Evolutionary conservation across 2,888 invertebrate genomes (phyloP).

Genomic region (Neelides folsomi): DNA sequence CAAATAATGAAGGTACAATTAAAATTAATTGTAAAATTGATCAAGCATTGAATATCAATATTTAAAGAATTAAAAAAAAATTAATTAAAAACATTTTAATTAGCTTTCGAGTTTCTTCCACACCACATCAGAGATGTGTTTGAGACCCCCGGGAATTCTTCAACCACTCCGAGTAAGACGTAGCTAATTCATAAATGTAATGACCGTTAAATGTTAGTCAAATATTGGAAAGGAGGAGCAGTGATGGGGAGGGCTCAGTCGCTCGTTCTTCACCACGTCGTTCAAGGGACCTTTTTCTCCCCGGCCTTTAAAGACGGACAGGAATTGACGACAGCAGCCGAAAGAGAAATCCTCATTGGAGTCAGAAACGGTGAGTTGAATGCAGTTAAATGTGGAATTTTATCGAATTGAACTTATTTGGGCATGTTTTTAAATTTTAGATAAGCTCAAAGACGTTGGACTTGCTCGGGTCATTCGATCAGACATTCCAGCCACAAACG

Average conservation of each 20-base stretch:
- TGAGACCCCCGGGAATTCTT: conserved; percentile 14
- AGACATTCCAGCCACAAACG: conserved; percentile 32
- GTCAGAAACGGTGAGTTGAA: conserved; percentile 28
- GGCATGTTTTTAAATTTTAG: conserved; percentile 8
- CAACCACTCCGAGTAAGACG: neutral
- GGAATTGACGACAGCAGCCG: conserved; percentile 31
- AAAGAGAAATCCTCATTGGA: conserved; percentile 29
- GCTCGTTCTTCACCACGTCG: conserved; percentile 31
- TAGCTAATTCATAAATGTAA: neutral
- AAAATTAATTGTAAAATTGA: neutral
- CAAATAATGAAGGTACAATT: conserved; percentile 25
- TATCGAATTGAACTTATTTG: neutral
- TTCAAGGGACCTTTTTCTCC: conserved; percentile 32
- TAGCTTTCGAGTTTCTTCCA: conserved; percentile 30
- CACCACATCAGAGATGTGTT: conserved; percentile 22
- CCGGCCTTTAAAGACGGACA: conserved; percentile 33
- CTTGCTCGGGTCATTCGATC: conserved; percentile 30
- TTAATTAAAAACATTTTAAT: too few species aligned
- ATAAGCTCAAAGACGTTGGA: conserved; percentile 31
- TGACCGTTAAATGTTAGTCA: too few species aligned
- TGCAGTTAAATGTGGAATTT: neutral
- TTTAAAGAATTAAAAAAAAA: too few species aligned
- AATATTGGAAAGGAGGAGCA: too few species aligned
- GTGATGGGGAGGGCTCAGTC: conserved; percentile 26
- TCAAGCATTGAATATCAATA: too few species aligned